Percentiles rank a stretch among this genome's conserved stretches.
phyloP scores from a whole-genome alignment of 2,888 invertebrate genomes.

The Ethmia dodecea region DNA sequence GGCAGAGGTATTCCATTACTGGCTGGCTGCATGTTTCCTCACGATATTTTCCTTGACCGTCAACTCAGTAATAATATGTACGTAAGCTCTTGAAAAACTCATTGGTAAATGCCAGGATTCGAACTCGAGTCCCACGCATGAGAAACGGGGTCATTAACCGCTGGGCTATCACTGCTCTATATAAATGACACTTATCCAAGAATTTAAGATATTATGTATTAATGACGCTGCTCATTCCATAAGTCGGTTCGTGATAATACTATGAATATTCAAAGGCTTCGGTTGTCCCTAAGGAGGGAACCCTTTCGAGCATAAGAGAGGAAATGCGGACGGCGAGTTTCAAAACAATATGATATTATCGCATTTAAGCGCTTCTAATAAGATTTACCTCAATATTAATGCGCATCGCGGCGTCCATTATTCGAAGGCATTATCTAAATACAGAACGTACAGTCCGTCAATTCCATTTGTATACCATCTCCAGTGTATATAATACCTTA shows the following conservation, averaged over 20 bases:
- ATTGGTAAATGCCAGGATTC: too few species aligned
- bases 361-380: slow-evolving; percentile 73
- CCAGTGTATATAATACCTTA: slow-evolving; percentile 20
- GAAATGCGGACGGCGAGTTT: slow-evolving; percentile 68
- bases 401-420: slow-evolving; percentile 72
- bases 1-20: too few species aligned
- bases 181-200: slow-evolving; percentile 41
- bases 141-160: too few species aligned
- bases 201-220: slow-evolving; percentile 56
- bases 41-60: too few species aligned
- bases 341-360: slow-evolving; percentile 77
- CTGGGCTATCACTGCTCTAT: too few species aligned
- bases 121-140: too few species aligned
- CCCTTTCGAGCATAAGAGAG: slow-evolving; percentile 72
- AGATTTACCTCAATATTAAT: slow-evolving; percentile 76
- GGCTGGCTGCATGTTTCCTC: too few species aligned
- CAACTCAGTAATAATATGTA: too few species aligned
- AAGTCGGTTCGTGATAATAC: slow-evolving; percentile 69
- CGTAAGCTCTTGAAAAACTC: too few species aligned
- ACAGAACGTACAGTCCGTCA: slow-evolving; percentile 42
- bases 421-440: slow-evolving; percentile 66
- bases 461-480: slow-evolving; percentile 41
- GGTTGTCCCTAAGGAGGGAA: slow-evolving; percentile 64
- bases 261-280: slow-evolving; percentile 68
- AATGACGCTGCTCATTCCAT: slow-evolving; percentile 57